phyloP scores from a whole-genome alignment of 2,797 vertebrate species.

The Poecile montanus region DNA sequence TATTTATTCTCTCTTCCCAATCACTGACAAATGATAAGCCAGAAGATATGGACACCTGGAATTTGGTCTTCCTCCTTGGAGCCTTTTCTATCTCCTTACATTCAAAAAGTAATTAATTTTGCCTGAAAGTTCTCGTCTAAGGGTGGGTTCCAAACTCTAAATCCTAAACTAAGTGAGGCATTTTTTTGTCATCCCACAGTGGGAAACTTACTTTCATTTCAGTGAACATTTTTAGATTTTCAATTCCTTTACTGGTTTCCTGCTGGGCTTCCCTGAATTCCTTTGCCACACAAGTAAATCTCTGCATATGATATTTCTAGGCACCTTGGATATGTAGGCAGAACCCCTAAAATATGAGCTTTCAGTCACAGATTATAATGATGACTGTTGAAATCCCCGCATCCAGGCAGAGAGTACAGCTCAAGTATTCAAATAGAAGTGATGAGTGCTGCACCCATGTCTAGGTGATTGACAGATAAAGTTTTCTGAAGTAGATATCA shows the following conservation, averaged over 20 bases:
- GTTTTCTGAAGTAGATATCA: background rate
- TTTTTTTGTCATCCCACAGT: background rate
- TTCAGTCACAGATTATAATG: background rate
- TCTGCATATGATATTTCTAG: background rate
- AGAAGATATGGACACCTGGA: fast-evolving
- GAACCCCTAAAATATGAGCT: background rate
- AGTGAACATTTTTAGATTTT: background rate
- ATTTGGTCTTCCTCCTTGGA: background rate
- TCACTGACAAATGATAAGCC: background rate
- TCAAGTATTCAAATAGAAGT: background rate
- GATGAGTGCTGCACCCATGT: background rate
- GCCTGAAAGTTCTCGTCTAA: background rate
- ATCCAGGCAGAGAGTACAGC: background rate
- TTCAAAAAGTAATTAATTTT: background rate
- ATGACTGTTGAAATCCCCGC: background rate
- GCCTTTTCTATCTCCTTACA: background rate
- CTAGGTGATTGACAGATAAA: background rate
- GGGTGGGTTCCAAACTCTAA: fast-evolving
- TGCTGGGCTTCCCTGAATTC: background rate
- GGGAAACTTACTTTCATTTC: background rate
- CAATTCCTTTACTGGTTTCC: background rate
- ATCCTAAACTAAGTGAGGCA: background rate
- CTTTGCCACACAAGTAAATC: background rate
- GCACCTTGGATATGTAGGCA: background rate
- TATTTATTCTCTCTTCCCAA: background rate